Conservation (phyloP, 2,113 vertebrate species). For the Urocynchramus pylzowi region DNA sequence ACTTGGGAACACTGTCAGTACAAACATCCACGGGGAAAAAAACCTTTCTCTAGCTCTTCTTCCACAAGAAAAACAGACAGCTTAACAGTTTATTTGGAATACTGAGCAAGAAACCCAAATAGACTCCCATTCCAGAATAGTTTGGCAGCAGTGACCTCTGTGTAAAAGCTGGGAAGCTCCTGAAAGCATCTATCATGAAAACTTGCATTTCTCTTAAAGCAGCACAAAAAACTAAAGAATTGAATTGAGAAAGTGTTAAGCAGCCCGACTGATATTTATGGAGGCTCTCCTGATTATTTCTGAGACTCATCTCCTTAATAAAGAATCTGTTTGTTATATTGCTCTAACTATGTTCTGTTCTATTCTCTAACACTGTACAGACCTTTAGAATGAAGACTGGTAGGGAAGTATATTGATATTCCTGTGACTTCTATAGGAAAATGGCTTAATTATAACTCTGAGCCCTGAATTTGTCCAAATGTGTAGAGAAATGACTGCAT, state of each 20-base stretch:
- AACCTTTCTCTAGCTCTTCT: not conserved
- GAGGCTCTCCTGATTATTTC: not conserved
- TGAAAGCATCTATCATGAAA: not conserved
- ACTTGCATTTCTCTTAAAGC: not conserved
- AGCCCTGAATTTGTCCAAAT: not conserved
- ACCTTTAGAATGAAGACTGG: not conserved
- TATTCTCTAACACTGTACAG: not conserved
- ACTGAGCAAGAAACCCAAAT: not conserved
- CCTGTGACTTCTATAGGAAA: not conserved
- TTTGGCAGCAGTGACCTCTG: not conserved
- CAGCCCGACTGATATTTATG: not conserved
- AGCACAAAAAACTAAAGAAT: not conserved
- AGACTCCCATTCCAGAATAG: not conserved
- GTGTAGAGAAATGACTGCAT: not conserved
- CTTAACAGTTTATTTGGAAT: not conserved
- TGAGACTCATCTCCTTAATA: not conserved
- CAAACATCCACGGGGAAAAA: not conserved
- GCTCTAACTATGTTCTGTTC: not conserved
- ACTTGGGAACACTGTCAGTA: not conserved
- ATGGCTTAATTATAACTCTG: not conserved
- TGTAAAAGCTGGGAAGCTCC: not conserved
- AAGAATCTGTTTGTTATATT: not conserved
- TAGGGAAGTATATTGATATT: not conserved
- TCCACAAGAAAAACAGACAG: not conserved
- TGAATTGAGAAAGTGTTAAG: not conserved